phyloP scores from a whole-genome alignment of 2,797 vertebrate species.

The Syngnathus acus region DNA sequence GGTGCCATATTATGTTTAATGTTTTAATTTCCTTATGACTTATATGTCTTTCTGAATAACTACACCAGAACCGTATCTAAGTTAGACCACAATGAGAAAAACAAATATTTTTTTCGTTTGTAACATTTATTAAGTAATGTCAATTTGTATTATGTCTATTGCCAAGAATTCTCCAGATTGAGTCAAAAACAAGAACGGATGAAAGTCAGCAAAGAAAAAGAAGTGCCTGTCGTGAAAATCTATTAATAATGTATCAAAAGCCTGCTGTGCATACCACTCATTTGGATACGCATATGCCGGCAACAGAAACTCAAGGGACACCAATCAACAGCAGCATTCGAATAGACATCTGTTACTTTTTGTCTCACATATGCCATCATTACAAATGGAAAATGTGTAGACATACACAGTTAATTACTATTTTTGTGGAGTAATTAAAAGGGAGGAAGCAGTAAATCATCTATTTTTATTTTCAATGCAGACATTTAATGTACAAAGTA shows the following conservation, averaged over 20 bases:
- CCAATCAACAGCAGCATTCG: constrained; percentile 36
- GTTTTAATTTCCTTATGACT: not conserved
- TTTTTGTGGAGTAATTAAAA: not conserved
- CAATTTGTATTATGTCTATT: not conserved
- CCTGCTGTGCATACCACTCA: constrained; percentile 35
- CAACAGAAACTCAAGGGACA: constrained; percentile 42
- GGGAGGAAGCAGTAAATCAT: not conserved
- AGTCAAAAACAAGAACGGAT: constrained; percentile 2
- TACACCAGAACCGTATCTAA: not conserved
- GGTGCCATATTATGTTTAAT: too few relatives aligned
- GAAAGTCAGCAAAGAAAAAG: constrained; percentile 21
- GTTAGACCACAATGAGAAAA: not conserved
- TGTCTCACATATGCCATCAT: constrained; percentile 1
- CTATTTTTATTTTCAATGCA: not conserved
- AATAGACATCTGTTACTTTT: constrained; percentile 18
- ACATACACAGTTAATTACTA: not conserved
- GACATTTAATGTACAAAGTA: not conserved
- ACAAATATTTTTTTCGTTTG: not conserved
- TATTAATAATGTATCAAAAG: constrained; percentile 64
- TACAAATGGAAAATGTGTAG: not conserved
- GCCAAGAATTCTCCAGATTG: not conserved
- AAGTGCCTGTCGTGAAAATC: constrained; percentile 37
- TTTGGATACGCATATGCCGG: constrained; percentile 36
- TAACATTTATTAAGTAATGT: not conserved
- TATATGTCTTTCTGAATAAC: not conserved